Conservation (phyloP, 2,113 vertebrate species). For the Todiramphus chloris region DNA sequence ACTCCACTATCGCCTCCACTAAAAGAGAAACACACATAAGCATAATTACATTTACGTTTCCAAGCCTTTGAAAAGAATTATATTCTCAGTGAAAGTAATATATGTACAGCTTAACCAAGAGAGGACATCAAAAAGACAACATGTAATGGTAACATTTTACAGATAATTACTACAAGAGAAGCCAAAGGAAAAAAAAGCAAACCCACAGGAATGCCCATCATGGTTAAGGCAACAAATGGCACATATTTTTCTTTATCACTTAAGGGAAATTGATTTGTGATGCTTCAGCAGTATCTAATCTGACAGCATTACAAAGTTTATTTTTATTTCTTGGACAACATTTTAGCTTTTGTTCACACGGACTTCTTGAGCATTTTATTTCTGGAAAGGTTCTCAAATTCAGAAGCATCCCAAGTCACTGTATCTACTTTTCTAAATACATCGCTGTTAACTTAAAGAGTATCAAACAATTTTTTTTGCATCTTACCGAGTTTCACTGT, state of each 20-base stretch:
- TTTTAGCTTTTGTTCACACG: background rate
- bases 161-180: background rate
- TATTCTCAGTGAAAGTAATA: background rate
- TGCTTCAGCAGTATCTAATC: background rate
- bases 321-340: background rate
- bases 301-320: background rate
- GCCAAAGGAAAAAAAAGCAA: background rate
- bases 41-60: background rate
- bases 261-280: background rate
- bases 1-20: constrained; percentile 99
- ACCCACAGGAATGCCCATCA: background rate
- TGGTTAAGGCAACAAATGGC: background rate
- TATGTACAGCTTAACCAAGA: background rate
- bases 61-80: background rate
- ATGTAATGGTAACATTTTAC: background rate
- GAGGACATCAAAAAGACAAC: background rate
- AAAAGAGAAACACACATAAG: constrained; percentile 18
- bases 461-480: background rate
- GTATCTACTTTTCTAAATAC: background rate
- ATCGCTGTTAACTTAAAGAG: background rate
- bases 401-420: background rate
- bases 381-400: background rate
- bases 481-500: background rate
- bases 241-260: background rate
- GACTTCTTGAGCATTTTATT: background rate